Conservation (phyloP, 2,888 invertebrate species). For the Loripinus fragilis region DNA sequence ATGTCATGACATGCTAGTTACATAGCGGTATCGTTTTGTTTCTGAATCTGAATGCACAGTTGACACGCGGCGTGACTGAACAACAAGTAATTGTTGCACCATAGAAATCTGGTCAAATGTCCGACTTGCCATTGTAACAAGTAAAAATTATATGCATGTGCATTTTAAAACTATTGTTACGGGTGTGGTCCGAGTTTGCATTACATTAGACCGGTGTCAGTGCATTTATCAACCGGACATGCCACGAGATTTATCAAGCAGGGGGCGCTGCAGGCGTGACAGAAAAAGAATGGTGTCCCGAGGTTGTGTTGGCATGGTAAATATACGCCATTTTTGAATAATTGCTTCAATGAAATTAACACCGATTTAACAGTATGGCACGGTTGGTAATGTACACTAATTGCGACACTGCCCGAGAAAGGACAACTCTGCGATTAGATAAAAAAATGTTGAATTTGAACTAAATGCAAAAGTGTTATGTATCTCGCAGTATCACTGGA, state of each 20-base stretch:
- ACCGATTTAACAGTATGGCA: too few relatives aligned
- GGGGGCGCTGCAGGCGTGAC: background rate
- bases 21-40: background rate
- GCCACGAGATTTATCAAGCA: background rate
- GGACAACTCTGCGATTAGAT: too few relatives aligned
- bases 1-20: too few relatives aligned
- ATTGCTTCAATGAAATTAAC: too few relatives aligned
- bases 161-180: background rate
- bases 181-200: conserved; percentile 9
- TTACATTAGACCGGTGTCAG: conserved; percentile 1
- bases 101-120: conserved; percentile 3
- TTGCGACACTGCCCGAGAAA: too few relatives aligned
- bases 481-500: too few relatives aligned
- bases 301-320: background rate
- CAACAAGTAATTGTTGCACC: background rate
- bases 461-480: too few relatives aligned
- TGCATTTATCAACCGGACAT: conserved; percentile 15
- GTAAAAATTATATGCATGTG: conserved; percentile 1
- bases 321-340: too few relatives aligned
- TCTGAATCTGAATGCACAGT: too few relatives aligned
- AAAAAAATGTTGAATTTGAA: too few relatives aligned
- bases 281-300: background rate
- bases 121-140: background rate
- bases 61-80: conserved; percentile 2
- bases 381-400: too few relatives aligned